These are phyloP conservation scores for Trogon melanurus DNA, from an alignment of 2,113 vertebrate species.

Conservation along the genomic window DNA sequence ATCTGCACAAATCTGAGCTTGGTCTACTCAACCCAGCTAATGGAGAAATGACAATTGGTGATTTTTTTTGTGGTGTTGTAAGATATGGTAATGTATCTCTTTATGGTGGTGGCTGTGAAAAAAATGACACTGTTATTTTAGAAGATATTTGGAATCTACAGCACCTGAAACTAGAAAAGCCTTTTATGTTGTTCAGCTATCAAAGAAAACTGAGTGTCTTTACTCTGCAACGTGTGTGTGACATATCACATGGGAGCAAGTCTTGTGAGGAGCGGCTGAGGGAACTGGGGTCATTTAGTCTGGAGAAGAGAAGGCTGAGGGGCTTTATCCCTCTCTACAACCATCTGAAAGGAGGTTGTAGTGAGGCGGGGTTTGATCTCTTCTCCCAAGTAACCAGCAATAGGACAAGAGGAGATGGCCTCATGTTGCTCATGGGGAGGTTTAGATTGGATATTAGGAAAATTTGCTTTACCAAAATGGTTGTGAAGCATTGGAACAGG, in stretches of 20 bases:
- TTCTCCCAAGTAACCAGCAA: background rate
- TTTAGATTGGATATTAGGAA: background rate
- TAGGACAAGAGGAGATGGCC: background rate
- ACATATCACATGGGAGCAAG: background rate
- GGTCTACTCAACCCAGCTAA: background rate
- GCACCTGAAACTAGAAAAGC: background rate
- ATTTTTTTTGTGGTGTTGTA: background rate
- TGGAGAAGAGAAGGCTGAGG: background rate
- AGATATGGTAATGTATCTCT: background rate
- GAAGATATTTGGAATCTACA: background rate
- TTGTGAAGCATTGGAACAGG: background rate
- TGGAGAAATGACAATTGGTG: background rate
- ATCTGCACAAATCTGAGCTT: background rate
- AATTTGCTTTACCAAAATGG: background rate
- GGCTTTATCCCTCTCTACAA: background rate
- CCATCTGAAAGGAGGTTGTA: background rate
- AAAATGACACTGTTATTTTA: background rate
- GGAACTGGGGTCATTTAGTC: background rate
- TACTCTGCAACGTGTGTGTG: background rate
- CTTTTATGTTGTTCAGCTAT: background rate
- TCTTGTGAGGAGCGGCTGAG: background rate
- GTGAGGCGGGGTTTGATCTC: rapidly evolving
- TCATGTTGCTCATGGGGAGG: background rate
- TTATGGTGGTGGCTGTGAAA: background rate
- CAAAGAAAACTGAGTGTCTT: background rate